phyloP scores from a whole-genome alignment of 1,140 invertebrate genomes.

The Monomorium pharaonis region DNA sequence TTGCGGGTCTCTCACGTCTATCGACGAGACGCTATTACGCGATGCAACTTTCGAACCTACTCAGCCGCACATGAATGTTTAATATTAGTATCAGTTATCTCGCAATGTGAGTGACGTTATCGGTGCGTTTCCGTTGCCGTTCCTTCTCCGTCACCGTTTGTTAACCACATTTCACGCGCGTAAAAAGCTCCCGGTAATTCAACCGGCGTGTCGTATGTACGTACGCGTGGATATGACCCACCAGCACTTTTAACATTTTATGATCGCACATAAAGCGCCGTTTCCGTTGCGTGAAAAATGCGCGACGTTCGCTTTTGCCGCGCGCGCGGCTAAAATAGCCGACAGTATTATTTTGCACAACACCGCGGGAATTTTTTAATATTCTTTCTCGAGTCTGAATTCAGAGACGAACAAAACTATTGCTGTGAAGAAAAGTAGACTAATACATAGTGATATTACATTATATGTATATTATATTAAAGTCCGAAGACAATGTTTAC shows the following conservation, averaged over 20 bases:
- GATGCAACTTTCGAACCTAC: background rate
- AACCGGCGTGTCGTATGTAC: background rate
- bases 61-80: constrained; percentile 26
- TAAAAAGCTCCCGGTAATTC: constrained; percentile 39
- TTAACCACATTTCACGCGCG: constrained; percentile 46
- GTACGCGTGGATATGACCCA: background rate
- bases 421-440: background rate
- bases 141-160: constrained; percentile 37
- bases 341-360: background rate
- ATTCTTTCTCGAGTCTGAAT: background rate
- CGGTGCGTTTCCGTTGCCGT: constrained; percentile 30
- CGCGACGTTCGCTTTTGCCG: background rate
- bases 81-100: constrained; percentile 37
- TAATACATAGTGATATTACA: background rate
- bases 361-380: background rate
- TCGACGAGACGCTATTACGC: background rate
- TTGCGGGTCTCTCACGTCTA: background rate
- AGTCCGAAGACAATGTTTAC: background rate
- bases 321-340: constrained; percentile 23
- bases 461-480: background rate
- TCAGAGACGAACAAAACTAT: background rate
- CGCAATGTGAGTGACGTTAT: constrained; percentile 33
- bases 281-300: constrained; percentile 49
- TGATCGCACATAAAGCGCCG: constrained; percentile 45
- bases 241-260: constrained; percentile 47